Conservation (phyloP, 1,140 invertebrate species). For the Papilio aristodemus region DNA sequence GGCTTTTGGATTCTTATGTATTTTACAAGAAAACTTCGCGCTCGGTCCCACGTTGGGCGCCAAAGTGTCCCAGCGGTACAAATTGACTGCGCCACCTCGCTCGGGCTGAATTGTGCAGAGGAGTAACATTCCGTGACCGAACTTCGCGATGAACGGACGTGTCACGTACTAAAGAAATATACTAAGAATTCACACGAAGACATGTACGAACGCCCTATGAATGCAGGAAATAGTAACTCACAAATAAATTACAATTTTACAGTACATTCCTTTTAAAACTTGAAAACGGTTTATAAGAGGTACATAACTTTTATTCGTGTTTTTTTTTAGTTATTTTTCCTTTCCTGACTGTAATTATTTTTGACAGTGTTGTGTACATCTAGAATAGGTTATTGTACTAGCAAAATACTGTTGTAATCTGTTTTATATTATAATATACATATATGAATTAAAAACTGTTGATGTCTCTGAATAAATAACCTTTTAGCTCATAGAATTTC, state of each 20-base stretch:
- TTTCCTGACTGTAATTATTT: too few species aligned
- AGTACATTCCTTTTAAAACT: too few species aligned
- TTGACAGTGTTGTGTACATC: too few species aligned
- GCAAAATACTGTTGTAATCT: too few species aligned
- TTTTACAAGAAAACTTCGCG: slow-evolving; percentile 37
- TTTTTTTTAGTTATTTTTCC: too few species aligned
- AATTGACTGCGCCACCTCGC: slow-evolving; percentile 71
- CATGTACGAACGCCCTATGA: not conserved
- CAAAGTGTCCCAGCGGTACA: slow-evolving; percentile 58
- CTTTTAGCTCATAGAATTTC: too few species aligned
- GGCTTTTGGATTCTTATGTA: slow-evolving; percentile 21
- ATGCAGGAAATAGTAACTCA: slow-evolving; percentile 4
- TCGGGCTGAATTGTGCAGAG: slow-evolving; percentile 49
- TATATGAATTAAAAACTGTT: too few species aligned
- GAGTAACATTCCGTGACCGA: slow-evolving; percentile 62
- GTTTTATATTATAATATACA: too few species aligned
- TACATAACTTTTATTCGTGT: too few species aligned
- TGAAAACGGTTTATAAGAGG: too few species aligned
- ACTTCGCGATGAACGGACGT: slow-evolving; percentile 60
- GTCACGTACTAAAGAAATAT: slow-evolving; percentile 55
- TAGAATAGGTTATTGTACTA: too few species aligned
- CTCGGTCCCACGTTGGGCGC: slow-evolving; percentile 59
- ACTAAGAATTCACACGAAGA: slow-evolving; percentile 40
- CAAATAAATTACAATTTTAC: not conserved
- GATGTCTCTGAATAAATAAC: too few species aligned